phyloP scores from a whole-genome alignment of 2,888 invertebrate genomes.

The Camponotus fellah region DNA sequence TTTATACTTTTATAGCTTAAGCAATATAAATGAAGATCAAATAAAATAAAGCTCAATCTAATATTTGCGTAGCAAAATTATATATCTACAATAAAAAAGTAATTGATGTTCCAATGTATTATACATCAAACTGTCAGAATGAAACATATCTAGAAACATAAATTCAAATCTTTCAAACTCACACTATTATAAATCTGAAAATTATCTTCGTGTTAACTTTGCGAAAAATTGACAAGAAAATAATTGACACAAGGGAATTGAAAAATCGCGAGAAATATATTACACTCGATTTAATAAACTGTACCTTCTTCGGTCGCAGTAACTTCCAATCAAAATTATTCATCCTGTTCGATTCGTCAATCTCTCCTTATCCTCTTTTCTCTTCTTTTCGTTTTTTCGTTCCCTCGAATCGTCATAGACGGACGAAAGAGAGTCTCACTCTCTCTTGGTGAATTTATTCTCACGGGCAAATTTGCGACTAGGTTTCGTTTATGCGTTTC shows the following conservation, averaged over 20 bases:
- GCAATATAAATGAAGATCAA: no score
- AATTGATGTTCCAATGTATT: no score
- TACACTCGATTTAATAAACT: conserved; percentile 44
- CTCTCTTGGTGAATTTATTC: conserved; percentile 75
- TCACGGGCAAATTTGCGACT: conserved; percentile 67
- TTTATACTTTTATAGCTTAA: no score
- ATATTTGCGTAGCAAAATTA: no score
- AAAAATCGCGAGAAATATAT: conserved; percentile 59
- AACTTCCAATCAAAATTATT: conserved; percentile 85
- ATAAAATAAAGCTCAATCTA: no score
- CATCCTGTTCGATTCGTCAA: conserved; percentile 80
- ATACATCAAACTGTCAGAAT: not conserved
- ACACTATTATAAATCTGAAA: not conserved
- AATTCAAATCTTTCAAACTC: not conserved
- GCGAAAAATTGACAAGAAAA: not conserved
- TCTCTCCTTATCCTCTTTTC: conserved; percentile 62
- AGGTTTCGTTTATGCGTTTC: conserved; percentile 67
- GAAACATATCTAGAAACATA: not conserved
- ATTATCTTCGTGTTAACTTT: not conserved
- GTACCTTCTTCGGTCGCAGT: conserved; percentile 85
- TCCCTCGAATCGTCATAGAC: conserved; percentile 16
- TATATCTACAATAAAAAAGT: not conserved
- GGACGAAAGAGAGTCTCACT: conserved; percentile 46
- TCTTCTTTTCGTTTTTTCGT: conserved; percentile 47
- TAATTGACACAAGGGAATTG: conserved; percentile 42